Evolutionary conservation across 2,888 invertebrate genomes (phyloP).

Genomic region (Myopa testacea): DNA sequence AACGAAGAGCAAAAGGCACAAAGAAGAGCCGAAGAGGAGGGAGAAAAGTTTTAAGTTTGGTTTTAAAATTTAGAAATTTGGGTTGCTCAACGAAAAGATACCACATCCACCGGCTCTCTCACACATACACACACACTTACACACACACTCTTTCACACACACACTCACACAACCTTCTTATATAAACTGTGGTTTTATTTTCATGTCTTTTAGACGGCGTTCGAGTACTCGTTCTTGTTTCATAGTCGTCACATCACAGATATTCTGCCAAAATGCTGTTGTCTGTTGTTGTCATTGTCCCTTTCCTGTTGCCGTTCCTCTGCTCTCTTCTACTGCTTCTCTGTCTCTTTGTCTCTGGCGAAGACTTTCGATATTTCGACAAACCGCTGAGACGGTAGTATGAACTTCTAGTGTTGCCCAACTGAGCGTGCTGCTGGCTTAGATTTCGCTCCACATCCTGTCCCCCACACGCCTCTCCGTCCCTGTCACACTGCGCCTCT

Average conservation of each 20-base stretch:
- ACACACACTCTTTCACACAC: no score
- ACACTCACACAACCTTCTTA: no score
- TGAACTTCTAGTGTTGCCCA: background rate
- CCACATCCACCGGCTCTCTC: no score
- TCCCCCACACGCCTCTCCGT: background rate
- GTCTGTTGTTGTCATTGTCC: background rate
- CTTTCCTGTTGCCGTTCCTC: background rate
- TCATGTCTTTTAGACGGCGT: background rate
- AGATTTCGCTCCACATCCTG: background rate
- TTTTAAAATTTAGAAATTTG: no score
- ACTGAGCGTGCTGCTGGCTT: slow-evolving; percentile 12
- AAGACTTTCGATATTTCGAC: slow-evolving; percentile 34
- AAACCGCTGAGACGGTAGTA: background rate
- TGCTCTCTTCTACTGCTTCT: background rate
- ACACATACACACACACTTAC: no score
- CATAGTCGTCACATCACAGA: slow-evolving; percentile 39
- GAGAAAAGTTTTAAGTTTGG: no score
- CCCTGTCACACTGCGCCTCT: background rate
- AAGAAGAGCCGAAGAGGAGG: no score
- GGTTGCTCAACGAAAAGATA: no score
- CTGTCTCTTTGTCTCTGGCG: slow-evolving; percentile 33
- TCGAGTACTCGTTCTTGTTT: slow-evolving; percentile 26
- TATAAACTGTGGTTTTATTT: no score
- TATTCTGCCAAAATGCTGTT: slow-evolving; percentile 29
- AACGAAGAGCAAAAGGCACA: no score